A percentile compares a stretch with the other conserved stretches of the same genome.
Conservation (phyloP, 2,797 vertebrate genomes). For the Ambastaia sidthimunki region DNA sequence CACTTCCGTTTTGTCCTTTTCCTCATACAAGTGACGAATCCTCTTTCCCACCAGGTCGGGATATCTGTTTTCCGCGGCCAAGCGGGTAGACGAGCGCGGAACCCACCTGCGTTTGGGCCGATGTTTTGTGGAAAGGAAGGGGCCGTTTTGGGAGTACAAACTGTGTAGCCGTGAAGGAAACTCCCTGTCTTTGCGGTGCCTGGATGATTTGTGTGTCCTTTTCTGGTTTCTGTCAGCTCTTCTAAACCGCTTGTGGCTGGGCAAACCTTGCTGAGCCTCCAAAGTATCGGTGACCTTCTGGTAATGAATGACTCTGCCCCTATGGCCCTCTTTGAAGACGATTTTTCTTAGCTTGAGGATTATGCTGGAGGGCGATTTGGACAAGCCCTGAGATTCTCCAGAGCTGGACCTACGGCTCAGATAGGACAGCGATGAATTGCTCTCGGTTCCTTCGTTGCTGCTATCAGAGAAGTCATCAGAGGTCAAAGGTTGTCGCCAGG, state of each 20-base stretch:
- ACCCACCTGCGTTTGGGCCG: conserved; percentile 73
- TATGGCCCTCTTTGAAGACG: conserved; percentile 58
- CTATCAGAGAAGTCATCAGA: conserved; percentile 63
- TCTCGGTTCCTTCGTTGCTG: conserved; percentile 61
- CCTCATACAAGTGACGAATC: conserved; percentile 84
- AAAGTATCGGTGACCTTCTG: conserved; percentile 62
- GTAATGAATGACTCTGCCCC: conserved; percentile 63
- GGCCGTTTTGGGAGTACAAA: conserved; percentile 74
- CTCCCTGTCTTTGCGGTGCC: conserved; percentile 47
- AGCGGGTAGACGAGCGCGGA: conserved; percentile 72
- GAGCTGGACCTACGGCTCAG: conserved; percentile 29
- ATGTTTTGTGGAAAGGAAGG: conserved; percentile 73
- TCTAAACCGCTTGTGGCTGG: neutral
- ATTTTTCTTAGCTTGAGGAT: conserved; percentile 78
- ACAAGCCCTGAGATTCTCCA: conserved; percentile 23
- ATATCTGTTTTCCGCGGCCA: conserved; percentile 66
- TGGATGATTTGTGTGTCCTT: conserved; percentile 39
- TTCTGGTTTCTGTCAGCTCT: conserved; percentile 18
- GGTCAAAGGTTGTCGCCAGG: conserved; percentile 71
- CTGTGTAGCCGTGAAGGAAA: conserved; percentile 60
- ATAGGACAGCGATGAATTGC: conserved; percentile 33
- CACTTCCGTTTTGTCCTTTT: conserved; percentile 82
- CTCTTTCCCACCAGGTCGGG: conserved; percentile 84
- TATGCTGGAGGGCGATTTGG: conserved; percentile 69
- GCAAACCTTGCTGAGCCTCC: conserved; percentile 5